Evolutionary conservation across 2,888 invertebrate species (phyloP).

Genomic region (Phyto melanocephala): DNA sequence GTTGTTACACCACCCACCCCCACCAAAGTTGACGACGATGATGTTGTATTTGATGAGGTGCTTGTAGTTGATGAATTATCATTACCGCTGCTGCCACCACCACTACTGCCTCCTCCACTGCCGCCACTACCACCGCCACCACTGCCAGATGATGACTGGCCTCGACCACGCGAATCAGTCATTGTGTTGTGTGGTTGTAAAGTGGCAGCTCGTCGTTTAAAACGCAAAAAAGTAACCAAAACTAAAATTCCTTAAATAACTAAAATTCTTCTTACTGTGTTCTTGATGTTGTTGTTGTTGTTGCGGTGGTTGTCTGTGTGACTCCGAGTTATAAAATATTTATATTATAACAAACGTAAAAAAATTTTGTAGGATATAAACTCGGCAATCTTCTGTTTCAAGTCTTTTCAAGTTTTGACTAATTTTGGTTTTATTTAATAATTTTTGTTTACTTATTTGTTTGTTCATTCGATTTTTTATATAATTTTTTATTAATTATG

Average conservation of each 20-base stretch:
- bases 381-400: constrained; percentile 6
- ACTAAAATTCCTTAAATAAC: constrained; percentile 48
- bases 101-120: constrained; percentile 55
- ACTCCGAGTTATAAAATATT: background rate
- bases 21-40: constrained; percentile 67
- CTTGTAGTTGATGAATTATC: constrained; percentile 66
- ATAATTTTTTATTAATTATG: background rate
- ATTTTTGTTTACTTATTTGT: background rate
- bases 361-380: constrained; percentile 18
- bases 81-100: constrained; percentile 62
- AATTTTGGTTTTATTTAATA: background rate
- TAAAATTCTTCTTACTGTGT: constrained; percentile 34
- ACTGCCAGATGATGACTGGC: constrained; percentile 66
- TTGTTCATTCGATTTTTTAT: background rate
- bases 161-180: constrained; percentile 77
- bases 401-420: background rate
- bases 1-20: constrained; percentile 64
- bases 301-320: background rate
- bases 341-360: constrained; percentile 3
- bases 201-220: constrained; percentile 57
- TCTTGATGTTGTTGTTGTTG: background rate
- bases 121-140: constrained; percentile 66
- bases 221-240: constrained; percentile 51
- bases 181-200: constrained; percentile 69
- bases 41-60: constrained; percentile 66